These are phyloP conservation scores for Stichopus horrens DNA, from an alignment of 53 echinoderm and acorn worm genomes.

Conservation along the genomic window DNA sequence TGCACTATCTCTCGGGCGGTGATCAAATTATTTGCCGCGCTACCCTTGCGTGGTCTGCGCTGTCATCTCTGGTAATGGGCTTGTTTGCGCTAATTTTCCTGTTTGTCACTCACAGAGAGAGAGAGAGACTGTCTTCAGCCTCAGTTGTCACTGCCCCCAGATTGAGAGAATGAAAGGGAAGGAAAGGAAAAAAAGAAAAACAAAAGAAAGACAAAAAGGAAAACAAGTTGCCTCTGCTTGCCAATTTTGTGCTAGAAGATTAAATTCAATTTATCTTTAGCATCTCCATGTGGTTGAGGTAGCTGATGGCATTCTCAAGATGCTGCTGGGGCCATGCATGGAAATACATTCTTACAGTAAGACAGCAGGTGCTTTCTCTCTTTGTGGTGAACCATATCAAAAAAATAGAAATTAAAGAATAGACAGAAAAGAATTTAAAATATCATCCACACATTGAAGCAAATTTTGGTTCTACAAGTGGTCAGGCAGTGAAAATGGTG, in stretches of 20 bases:
- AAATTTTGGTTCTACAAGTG: no score
- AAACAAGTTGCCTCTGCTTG: background rate
- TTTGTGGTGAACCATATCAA: background rate
- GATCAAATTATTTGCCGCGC: conserved; percentile 19
- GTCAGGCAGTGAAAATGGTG: no score
- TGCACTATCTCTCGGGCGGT: background rate
- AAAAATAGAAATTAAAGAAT: background rate
- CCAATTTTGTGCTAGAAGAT: background rate
- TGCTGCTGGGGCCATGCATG: background rate
- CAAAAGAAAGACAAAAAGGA: no score
- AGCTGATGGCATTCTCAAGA: conserved; percentile 16
- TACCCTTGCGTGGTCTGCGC: background rate
- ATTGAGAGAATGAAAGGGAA: background rate
- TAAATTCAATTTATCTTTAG: conserved; percentile 39
- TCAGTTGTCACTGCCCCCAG: conserved; percentile 18
- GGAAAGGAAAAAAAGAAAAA: no score
- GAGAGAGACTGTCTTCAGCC: background rate
- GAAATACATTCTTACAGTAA: background rate
- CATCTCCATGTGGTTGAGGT: background rate
- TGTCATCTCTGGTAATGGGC: background rate
- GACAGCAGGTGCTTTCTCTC: background rate
- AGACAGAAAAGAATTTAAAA: no score
- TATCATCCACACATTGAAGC: no score
- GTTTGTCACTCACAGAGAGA: conserved; percentile 21
- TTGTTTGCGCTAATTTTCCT: conserved; percentile 37